Conservation (phyloP, 2,797 vertebrate genomes). For the Gymnopithys bicolor region DNA sequence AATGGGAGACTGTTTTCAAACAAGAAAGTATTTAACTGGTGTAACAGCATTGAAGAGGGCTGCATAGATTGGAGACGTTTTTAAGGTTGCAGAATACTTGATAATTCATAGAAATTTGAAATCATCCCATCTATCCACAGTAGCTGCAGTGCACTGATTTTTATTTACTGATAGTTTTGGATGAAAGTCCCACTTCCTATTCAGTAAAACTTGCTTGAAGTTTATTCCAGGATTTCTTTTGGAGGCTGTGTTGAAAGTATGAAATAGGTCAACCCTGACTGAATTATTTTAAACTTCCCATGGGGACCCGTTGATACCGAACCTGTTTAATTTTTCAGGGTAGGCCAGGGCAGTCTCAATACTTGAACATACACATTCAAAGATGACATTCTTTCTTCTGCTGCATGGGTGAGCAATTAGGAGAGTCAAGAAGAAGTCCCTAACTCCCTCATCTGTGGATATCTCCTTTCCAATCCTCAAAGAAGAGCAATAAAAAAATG, state of each 20-base stretch:
- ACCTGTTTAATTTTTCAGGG: constrained; percentile 41
- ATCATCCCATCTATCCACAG: not conserved
- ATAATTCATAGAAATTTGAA: not conserved
- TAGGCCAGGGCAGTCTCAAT: not conserved
- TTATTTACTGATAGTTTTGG: not conserved
- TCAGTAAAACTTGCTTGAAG: constrained; percentile 1
- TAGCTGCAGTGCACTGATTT: not conserved
- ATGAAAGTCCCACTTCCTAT: not conserved
- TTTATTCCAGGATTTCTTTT: not conserved
- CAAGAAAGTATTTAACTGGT: not conserved
- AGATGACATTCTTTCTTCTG: constrained; percentile 37
- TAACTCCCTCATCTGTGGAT: constrained; percentile 2
- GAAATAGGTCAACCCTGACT: constrained; percentile 39
- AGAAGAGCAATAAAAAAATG: not conserved
- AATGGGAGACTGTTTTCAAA: not conserved
- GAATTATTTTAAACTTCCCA: constrained; percentile 28
- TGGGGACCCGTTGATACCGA: constrained; percentile 16
- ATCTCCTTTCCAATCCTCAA: not conserved
- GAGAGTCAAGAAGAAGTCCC: constrained; percentile 6
- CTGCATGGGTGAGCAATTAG: constrained; percentile 42
- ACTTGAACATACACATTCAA: not conserved
- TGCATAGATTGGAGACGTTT: not conserved
- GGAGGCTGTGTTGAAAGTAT: not conserved
- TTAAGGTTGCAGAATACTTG: not conserved
- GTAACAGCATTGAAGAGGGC: not conserved